Evolutionary conservation across 2,113 vertebrate genomes (phyloP).

Genomic region (Callorhinus ursinus): DNA sequence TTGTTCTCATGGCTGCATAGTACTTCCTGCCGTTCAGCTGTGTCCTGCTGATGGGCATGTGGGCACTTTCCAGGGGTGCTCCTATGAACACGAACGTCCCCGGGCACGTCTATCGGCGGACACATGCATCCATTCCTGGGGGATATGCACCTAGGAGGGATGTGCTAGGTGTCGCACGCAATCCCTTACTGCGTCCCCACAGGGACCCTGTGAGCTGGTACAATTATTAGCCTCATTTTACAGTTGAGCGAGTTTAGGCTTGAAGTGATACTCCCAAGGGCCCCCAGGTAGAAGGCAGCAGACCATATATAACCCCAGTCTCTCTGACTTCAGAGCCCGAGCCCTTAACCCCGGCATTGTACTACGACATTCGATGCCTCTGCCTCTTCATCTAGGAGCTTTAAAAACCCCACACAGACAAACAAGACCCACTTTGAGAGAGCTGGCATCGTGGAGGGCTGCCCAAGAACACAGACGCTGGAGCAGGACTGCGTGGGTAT

Average conservation of each 20-base stretch:
- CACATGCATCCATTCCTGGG: rapidly evolving
- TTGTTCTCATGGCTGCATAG: rapidly evolving
- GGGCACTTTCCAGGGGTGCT: background rate
- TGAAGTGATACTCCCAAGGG: background rate
- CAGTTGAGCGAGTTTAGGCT: background rate
- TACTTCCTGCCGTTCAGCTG: background rate
- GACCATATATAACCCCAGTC: background rate
- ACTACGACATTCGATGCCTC: too few relatives aligned
- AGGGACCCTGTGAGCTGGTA: background rate
- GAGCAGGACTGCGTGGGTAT: background rate
- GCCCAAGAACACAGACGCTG: rapidly evolving
- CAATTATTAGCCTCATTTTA: background rate
- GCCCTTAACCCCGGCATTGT: rapidly evolving
- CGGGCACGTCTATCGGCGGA: rapidly evolving
- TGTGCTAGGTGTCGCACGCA: rapidly evolving
- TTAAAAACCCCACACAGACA: background rate
- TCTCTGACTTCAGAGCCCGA: background rate
- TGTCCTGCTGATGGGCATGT: rapidly evolving
- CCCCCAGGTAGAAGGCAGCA: background rate
- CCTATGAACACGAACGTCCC: rapidly evolving
- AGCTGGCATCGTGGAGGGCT: rapidly evolving
- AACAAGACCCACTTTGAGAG: background rate
- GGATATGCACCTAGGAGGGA: rapidly evolving
- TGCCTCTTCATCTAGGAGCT: background rate
- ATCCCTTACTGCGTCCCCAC: background rate